phyloP scores from a whole-genome alignment of 2,113 vertebrate species.

The Genyomyrus donnyi region DNA sequence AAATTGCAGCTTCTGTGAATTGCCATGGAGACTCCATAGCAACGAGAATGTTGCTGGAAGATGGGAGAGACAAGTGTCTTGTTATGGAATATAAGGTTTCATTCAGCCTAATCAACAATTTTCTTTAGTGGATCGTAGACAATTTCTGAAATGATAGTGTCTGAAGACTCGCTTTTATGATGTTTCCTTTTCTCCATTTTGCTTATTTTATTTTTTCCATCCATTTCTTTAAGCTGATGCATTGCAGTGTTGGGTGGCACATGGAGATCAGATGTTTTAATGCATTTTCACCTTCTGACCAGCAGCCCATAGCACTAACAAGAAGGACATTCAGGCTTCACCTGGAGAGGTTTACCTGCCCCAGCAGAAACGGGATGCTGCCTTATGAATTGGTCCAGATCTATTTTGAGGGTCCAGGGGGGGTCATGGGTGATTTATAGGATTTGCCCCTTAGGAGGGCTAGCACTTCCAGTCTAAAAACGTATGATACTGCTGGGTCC shows the following conservation, averaged over 20 bases:
- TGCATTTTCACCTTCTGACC: neutral
- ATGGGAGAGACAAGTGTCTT: constrained; percentile 31
- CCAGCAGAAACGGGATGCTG: neutral
- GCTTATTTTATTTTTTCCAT: neutral
- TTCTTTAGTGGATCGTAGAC: neutral
- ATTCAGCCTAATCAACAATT: constrained; percentile 16
- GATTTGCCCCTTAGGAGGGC: neutral
- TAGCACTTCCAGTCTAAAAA: neutral
- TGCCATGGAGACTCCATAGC: constrained; percentile 57
- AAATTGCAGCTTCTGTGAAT: constrained; percentile 37
- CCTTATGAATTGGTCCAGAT: neutral
- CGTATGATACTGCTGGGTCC: neutral
- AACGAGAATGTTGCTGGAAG: constrained; percentile 44
- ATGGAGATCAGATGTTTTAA: neutral
- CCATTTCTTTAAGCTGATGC: neutral
- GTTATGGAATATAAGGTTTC: constrained; percentile 26
- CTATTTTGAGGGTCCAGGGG: neutral
- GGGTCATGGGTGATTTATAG: neutral
- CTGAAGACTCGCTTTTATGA: neutral
- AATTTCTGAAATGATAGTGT: neutral
- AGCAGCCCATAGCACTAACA: neutral
- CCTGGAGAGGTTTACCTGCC: neutral
- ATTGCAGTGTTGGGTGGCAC: neutral
- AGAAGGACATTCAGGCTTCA: neutral
- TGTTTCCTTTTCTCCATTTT: neutral